Conservation (phyloP, 1,140 invertebrate species). For the Euura saliciscinereae region DNA sequence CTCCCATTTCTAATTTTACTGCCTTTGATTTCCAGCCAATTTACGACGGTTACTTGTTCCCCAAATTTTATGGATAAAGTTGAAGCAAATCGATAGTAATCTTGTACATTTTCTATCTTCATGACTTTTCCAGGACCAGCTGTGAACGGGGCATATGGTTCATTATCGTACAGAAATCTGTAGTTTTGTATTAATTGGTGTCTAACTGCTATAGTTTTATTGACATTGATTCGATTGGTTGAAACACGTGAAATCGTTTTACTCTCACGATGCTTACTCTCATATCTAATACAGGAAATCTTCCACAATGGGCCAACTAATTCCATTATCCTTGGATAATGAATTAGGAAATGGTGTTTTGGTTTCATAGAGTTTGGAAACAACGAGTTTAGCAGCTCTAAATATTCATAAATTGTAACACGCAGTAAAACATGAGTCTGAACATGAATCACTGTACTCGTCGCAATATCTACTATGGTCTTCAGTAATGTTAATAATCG, state of each 20-base stretch:
- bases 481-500: constrained; percentile 26
- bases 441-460: constrained; percentile 8
- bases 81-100: neutral
- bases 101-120: neutral
- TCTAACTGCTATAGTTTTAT: constrained; percentile 27
- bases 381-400: constrained; percentile 22
- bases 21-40: neutral
- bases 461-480: constrained; percentile 25
- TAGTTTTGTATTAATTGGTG: constrained; percentile 28
- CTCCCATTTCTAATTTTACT: neutral
- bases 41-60: neutral
- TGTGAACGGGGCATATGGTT: neutral
- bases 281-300: constrained; percentile 35
- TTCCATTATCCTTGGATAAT: constrained; percentile 27
- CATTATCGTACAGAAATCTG: no score
- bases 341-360: constrained; percentile 37
- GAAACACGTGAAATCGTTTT: constrained; percentile 29
- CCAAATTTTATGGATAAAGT: neutral
- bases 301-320: constrained; percentile 28
- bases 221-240: constrained; percentile 31
- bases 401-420: constrained; percentile 22
- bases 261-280: constrained; percentile 36
- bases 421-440: neutral
- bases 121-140: neutral
- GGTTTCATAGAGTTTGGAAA: constrained; percentile 32